A percentile compares a stretch with the other conserved stretches of the same genome.
These are phyloP conservation scores for Cynopterus brachyotis DNA, from an alignment of 2,113 vertebrate species.

Conservation along the genomic window DNA sequence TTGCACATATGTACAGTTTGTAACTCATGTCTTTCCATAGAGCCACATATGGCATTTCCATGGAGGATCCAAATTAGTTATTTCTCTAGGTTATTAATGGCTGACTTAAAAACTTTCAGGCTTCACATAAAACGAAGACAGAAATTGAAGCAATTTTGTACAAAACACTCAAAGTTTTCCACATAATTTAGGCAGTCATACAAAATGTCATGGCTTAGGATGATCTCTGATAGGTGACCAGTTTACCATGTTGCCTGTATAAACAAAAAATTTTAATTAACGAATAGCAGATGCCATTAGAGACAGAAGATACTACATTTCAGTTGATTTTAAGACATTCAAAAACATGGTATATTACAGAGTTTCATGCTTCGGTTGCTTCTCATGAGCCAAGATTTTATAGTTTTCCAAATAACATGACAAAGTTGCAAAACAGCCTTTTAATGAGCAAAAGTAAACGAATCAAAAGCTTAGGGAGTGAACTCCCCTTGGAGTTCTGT, in stretches of 20 bases:
- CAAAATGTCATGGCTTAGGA: background rate
- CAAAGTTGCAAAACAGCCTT: constrained; percentile 31
- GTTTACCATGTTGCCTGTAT: background rate
- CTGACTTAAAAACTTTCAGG: background rate
- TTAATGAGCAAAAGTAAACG: constrained; percentile 48
- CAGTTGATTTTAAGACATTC: background rate
- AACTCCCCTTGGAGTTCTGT: background rate
- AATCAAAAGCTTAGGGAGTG: background rate
- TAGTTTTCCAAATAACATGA: constrained; percentile 35
- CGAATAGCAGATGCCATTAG: background rate
- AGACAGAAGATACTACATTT: background rate
- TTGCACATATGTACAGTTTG: background rate
- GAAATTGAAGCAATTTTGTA: background rate
- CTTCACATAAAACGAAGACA: background rate
- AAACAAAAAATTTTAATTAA: background rate
- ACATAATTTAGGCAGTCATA: background rate
- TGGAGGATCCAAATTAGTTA: background rate
- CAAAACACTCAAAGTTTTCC: background rate
- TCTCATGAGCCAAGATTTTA: constrained; percentile 3
- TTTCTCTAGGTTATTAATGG: background rate
- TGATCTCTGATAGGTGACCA: background rate
- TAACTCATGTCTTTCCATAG: background rate
- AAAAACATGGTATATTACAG: background rate
- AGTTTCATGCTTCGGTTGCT: background rate
- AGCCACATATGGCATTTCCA: background rate